Evolutionary conservation across 2,113 vertebrate species (phyloP).

Genomic region (Larimichthys polyactis): DNA sequence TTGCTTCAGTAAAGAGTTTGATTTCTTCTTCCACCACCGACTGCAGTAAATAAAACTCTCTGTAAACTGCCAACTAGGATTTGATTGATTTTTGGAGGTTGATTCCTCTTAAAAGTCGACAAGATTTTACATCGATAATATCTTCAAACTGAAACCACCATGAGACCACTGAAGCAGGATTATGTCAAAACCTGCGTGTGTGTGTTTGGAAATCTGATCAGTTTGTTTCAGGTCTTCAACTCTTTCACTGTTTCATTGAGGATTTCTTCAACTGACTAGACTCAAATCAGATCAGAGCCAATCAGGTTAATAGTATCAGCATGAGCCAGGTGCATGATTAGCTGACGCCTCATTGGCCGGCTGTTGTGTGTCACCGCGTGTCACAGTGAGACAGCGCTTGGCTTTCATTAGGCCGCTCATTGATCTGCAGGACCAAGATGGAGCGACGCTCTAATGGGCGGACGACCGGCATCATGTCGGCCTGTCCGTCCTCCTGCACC

Average conservation of each 20-base stretch:
- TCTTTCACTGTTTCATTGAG: conserved; percentile 19
- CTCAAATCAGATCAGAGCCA: conserved; percentile 9
- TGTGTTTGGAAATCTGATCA: not conserved
- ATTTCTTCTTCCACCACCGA: not conserved
- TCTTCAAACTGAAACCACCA: conserved; percentile 1
- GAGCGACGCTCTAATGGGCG: conserved; percentile 64
- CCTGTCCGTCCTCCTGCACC: conserved; percentile 43
- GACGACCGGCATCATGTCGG: conserved; percentile 59
- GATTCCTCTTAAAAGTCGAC: conserved; percentile 14
- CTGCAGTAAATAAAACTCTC: conserved; percentile 44
- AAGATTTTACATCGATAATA: conserved; percentile 10
- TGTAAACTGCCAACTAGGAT: conserved; percentile 7
- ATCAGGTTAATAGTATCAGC: conserved; percentile 36
- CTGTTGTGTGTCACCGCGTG: not conserved
- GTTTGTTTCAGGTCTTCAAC: conserved; percentile 14
- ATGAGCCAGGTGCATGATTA: not conserved
- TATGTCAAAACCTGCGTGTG: not conserved
- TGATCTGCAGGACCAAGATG: conserved; percentile 68
- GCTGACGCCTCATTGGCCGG: conserved; percentile 20
- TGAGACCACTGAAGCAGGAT: not conserved
- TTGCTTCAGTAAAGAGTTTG: not conserved
- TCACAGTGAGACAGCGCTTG: conserved; percentile 22
- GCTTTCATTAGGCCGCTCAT: conserved; percentile 54
- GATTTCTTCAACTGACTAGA: not conserved
- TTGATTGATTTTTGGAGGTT: conserved; percentile 31